Base-by-base conservation (phyloP, 2,888 invertebrate species). In the Bruchidius siliquastri region DNA sequence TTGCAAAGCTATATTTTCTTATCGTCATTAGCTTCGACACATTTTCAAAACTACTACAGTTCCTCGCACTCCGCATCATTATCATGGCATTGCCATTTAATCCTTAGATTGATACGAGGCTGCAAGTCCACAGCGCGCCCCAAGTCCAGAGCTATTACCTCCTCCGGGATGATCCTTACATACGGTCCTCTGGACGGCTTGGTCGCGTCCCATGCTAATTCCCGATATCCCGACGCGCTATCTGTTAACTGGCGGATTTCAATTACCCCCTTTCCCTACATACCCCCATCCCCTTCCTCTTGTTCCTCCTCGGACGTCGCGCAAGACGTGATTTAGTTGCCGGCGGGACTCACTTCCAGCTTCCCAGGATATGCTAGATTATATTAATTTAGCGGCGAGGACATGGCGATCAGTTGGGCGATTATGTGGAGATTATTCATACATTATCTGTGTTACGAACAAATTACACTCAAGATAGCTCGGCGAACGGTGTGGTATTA, bases 161-260 rank as follows among this genome's bases (percentile, higher is more conserved):
- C 79, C 75, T 83, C 79, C 75, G 83, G 85, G 85, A 86, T 86
- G 85, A 86, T 83, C 85, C 84, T 84, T 85, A 84, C 85, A 84
- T 85, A 85, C 84, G 84, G 84, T 83, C 83, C 49, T 8, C 18
- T 13, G 49, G 6, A 13, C 18, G 6, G 49, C 18, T 13, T 49
- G 1, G 10, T 13, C 18, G 49, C 80, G 80, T 84, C 83, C 82
- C 81, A 83, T 83, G 83, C 83, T 84, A 84, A 85, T 84, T 84
- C 82, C 78, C 80, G 81, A 80, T 80, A 80, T 74, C 79, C 75
- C 73, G 69, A 74, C 73, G 74, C 77, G 76, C 74, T 77, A 78
- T 77, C 78, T 76, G 78, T 75, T 77, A 68, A 69, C 73, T 13
- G 49, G 18, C 74, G 73, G 75, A 78, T 78, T 78, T 79, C 80